phyloP scores from a whole-genome alignment of 2,888 invertebrate genomes.

The Dryobota labecula region DNA sequence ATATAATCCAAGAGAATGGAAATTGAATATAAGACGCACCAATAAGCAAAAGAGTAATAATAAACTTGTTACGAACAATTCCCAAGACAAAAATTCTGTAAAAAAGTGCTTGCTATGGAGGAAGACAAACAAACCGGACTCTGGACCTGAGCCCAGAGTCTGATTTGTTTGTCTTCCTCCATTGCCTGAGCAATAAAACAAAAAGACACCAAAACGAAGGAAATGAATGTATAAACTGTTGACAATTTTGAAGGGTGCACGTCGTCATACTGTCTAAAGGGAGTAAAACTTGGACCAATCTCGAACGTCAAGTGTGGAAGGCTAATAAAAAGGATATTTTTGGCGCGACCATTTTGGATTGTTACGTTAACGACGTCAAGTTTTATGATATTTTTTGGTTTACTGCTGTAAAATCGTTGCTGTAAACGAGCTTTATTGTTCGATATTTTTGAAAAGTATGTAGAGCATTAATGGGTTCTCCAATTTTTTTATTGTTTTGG shows the following conservation, averaged over 20 bases:
- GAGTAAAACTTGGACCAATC: conserved; percentile 44
- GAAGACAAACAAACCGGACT: not conserved
- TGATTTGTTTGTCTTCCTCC: no score
- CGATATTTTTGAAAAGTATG: conserved; percentile 4
- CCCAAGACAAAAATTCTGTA: not conserved
- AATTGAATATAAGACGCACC: not conserved
- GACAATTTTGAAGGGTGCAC: conserved; percentile 19
- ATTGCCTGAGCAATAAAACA: no score
- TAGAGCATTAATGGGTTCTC: not conserved
- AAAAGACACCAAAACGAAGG: not conserved
- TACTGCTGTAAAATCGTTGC: conserved; percentile 17
- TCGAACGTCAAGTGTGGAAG: conserved; percentile 31
- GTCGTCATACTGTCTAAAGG: conserved; percentile 54
- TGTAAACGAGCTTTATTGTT: conserved; percentile 11
- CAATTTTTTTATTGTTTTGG: not conserved
- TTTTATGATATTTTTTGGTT: conserved; percentile 41
- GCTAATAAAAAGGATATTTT: conserved; percentile 55
- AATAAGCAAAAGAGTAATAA: not conserved
- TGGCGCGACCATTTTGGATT: conserved; percentile 47
- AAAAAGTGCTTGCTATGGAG: not conserved
- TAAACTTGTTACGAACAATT: not conserved
- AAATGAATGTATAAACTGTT: not conserved
- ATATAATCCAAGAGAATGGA: not conserved
- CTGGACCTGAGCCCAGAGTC: no score
- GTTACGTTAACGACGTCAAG: conserved; percentile 50